Percentiles rank a stretch among this genome's conserved stretches.
phyloP scores from a whole-genome alignment of 2,797 vertebrate genomes.

The Macroramphosus scolopax region DNA sequence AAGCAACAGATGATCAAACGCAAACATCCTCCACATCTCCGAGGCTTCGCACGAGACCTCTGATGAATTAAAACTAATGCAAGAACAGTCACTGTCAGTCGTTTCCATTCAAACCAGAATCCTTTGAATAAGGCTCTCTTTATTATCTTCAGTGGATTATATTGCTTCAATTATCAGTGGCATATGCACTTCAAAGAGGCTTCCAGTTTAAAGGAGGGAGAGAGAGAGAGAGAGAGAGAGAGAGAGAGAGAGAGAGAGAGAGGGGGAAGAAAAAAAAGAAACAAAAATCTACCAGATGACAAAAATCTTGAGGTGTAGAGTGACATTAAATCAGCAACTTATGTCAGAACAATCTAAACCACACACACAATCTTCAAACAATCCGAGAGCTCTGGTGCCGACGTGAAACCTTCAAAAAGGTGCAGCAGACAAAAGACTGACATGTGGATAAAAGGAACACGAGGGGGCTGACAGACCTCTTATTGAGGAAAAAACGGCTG shows the following conservation, averaged over 20 bases:
- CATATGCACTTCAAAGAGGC: slow-evolving; percentile 72
- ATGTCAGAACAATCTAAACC: slow-evolving; percentile 72
- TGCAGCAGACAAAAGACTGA: slow-evolving; percentile 74
- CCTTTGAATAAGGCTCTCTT: slow-evolving; percentile 52
- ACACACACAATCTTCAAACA: slow-evolving; percentile 73
- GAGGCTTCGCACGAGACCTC: slow-evolving; percentile 18
- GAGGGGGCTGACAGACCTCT: slow-evolving; percentile 66
- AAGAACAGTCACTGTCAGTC: slow-evolving; percentile 35
- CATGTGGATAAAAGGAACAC: slow-evolving; percentile 70
- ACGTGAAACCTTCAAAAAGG: slow-evolving; percentile 68
- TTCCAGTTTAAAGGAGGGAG: slow-evolving; percentile 60
- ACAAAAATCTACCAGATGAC: slow-evolving; percentile 71
- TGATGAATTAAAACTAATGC: slow-evolving; percentile 52
- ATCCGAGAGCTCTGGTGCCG: slow-evolving; percentile 53
- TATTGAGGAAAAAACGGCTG: slow-evolving; percentile 49
- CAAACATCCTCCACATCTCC: slow-evolving; percentile 8
- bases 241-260: no score
- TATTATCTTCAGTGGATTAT: slow-evolving; percentile 67
- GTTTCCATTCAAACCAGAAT: slow-evolving; percentile 53
- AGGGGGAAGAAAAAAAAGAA: slow-evolving; percentile 1
- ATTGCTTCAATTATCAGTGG: slow-evolving; percentile 71
- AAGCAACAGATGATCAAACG: slow-evolving; percentile 37
- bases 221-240: no score
- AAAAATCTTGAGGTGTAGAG: slow-evolving; percentile 72
- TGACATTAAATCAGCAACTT: slow-evolving; percentile 78